Percentiles rank a stretch among this genome's conserved stretches.
phyloP scores from a whole-genome alignment of 2,797 vertebrate species.

The Toxotes lorentzi region DNA sequence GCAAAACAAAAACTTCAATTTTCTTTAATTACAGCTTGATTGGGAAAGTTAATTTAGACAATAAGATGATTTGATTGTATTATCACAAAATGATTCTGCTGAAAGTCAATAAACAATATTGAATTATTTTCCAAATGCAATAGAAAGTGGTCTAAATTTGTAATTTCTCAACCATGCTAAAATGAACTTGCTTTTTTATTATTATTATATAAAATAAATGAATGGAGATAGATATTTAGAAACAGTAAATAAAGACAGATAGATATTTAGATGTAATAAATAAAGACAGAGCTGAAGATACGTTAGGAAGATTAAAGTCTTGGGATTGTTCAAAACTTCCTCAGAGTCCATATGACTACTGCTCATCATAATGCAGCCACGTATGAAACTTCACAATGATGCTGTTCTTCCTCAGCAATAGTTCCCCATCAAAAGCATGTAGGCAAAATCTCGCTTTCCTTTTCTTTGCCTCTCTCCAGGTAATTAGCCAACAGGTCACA shows the following conservation, averaged over 20 bases:
- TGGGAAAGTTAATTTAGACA: not conserved
- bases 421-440: constrained; percentile 8
- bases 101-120: not conserved
- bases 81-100: not conserved
- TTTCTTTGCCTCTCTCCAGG: constrained; percentile 27
- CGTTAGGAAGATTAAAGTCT: not conserved
- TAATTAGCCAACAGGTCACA: constrained; percentile 70
- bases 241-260: not conserved
- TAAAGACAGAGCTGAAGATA: not conserved
- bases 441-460: constrained; percentile 17
- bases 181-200: not conserved
- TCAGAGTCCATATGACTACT: not conserved
- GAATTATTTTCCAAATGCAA: not conserved
- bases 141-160: not conserved
- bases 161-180: not conserved
- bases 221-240: too few relatives aligned
- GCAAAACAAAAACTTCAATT: not conserved
- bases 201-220: too few relatives aligned
- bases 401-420: constrained; percentile 30
- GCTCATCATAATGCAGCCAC: constrained; percentile 3
- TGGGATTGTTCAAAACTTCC: not conserved
- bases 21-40: not conserved
- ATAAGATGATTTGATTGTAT: not conserved
- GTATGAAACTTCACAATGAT: constrained; percentile 10
- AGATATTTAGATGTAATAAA: not conserved